Conservation (phyloP, 2,797 vertebrate species). For the Pseudotriccus pelzelni region DNA sequence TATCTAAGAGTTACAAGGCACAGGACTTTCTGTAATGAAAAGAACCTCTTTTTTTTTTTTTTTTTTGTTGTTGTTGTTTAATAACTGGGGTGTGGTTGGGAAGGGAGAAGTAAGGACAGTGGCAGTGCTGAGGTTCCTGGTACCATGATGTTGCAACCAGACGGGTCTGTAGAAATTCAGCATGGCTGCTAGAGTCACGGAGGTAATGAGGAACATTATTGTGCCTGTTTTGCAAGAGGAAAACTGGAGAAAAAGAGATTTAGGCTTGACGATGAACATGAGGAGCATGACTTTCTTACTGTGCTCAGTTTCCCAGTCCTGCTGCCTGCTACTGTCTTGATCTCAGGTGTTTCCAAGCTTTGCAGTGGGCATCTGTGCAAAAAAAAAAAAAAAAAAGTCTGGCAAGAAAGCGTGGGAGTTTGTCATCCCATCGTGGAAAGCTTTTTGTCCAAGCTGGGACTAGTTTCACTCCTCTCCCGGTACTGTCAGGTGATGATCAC, state of each 20-base stretch:
- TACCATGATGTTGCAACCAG: background rate
- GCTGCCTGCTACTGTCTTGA: background rate
- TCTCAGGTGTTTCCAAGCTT: background rate
- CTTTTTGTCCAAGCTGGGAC: background rate
- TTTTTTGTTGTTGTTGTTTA: background rate
- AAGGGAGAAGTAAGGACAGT: background rate
- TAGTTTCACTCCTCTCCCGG: background rate
- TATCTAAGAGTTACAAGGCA: background rate
- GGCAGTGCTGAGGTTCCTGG: background rate
- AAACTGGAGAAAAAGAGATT: background rate
- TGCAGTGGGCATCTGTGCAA: rapidly evolving
- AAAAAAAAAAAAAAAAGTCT: background rate
- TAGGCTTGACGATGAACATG: rapidly evolving
- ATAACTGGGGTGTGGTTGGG: background rate
- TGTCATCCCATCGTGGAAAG: background rate
- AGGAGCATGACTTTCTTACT: background rate
- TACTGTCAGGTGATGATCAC: background rate
- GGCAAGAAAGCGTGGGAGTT: background rate
- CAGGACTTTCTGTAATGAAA: background rate
- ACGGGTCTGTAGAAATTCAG: background rate
- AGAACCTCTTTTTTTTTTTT: background rate
- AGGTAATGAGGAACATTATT: rapidly evolving
- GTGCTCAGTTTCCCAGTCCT: rapidly evolving
- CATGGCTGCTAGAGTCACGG: rapidly evolving
- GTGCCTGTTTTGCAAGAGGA: background rate